These are phyloP conservation scores for Poliocrania exsul DNA, from an alignment of 2,797 vertebrate species.

Conservation along the genomic window DNA sequence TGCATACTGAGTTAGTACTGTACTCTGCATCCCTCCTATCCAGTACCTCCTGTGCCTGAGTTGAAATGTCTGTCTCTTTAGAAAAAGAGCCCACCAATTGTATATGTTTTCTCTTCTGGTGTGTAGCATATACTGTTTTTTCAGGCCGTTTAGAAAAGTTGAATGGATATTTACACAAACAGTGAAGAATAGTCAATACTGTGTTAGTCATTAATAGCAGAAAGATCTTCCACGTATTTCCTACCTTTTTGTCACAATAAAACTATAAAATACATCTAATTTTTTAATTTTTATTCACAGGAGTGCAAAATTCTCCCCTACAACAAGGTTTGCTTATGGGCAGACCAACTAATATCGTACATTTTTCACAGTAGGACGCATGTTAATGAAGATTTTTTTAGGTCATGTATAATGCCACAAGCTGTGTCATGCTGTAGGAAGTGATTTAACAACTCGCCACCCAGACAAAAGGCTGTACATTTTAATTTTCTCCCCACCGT, in stretches of 20 bases:
- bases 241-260: not conserved
- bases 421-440: conserved; percentile 41
- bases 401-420: conserved; percentile 25
- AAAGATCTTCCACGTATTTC: not conserved
- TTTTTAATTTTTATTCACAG: not conserved
- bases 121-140: not conserved
- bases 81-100: not conserved
- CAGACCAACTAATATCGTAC: not conserved
- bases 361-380: conserved; percentile 34
- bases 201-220: not conserved
- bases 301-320: not conserved
- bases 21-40: not conserved
- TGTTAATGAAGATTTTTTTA: conserved; percentile 53
- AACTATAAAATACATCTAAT: not conserved
- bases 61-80: not conserved
- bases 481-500: conserved; percentile 62
- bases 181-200: not conserved
- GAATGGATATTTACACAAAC: not conserved
- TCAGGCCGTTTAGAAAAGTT: not conserved
- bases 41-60: not conserved
- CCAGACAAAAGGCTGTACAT: conserved; percentile 55
- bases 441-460: conserved; percentile 33
- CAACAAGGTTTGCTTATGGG: conserved; percentile 5
- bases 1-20: not conserved
- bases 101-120: not conserved